Evolutionary conservation across 2,113 vertebrate genomes (phyloP).

Genomic region (Anser brachyrhynchus): DNA sequence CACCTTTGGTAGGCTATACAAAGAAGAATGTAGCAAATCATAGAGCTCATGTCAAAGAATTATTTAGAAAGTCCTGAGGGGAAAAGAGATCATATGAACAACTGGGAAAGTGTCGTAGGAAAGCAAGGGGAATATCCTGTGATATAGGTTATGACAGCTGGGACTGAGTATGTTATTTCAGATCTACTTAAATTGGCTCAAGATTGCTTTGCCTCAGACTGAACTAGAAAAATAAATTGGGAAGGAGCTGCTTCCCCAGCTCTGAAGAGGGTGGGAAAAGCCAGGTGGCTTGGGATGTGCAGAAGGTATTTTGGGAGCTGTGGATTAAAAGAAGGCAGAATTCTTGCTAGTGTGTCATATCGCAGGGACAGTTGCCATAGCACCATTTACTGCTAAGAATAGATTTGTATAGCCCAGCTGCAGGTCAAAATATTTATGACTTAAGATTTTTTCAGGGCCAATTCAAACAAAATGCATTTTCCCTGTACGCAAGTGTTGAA

Average conservation of each 20-base stretch:
- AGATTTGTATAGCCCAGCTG: conserved; percentile 26
- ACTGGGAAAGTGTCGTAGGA: background rate
- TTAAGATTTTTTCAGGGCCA: background rate
- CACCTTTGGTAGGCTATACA: background rate
- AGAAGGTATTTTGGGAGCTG: conserved; percentile 43
- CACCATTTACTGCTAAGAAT: conserved; percentile 43
- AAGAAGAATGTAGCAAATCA: background rate
- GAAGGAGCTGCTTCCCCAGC: background rate
- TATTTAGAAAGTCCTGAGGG: background rate
- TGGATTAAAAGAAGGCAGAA: conserved; percentile 38
- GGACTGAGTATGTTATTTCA: conserved; percentile 14
- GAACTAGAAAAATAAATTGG: conserved; percentile 53
- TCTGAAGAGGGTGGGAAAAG: conserved; percentile 25
- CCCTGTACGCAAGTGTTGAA: background rate
- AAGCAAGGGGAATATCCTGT: background rate
- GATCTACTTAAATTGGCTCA: background rate
- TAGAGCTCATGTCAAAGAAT: background rate
- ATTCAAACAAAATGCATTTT: background rate
- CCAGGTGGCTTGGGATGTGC: conserved; percentile 54
- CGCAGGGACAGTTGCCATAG: conserved; percentile 62
- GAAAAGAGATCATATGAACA: background rate
- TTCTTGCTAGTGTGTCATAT: conserved; percentile 42
- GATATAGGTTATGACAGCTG: conserved; percentile 48
- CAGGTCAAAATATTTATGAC: conserved; percentile 52
- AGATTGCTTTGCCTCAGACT: background rate